Conservation (phyloP, 30 jellyfish, hydroid and myxozoan genomes). For the Chironex yamaguchii region DNA sequence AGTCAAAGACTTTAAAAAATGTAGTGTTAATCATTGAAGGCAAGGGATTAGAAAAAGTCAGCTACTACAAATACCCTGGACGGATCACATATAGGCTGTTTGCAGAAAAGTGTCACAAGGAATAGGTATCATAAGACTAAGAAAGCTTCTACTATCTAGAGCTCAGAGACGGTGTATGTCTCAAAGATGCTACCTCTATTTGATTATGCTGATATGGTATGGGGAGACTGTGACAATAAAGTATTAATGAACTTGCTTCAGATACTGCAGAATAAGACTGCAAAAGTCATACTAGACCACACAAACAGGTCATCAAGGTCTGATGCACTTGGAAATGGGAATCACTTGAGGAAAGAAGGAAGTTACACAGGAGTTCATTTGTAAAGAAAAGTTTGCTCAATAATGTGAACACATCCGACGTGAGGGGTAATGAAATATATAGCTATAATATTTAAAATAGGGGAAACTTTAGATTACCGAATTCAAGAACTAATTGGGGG, state of each 20-base stretch:
- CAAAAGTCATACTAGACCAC: constrained; percentile 37
- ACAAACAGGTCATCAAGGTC: constrained; percentile 33
- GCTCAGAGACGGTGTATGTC: constrained; percentile 48
- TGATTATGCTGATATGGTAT: constrained; percentile 46
- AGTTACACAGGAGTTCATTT: constrained; percentile 28
- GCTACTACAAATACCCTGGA: constrained; percentile 42
- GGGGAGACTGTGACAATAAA: constrained; percentile 57
- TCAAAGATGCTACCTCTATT: constrained; percentile 54
- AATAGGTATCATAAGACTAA: constrained; percentile 44
- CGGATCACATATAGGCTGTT: constrained; percentile 21
- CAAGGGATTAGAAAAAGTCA: constrained; percentile 36
- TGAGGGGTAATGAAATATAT: constrained; percentile 15
- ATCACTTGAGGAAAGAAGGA: constrained; percentile 18
- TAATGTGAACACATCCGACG: constrained; percentile 22
- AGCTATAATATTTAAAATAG: background rate
- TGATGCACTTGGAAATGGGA: constrained; percentile 37
- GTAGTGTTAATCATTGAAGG: no score
- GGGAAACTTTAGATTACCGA: constrained; percentile 11
- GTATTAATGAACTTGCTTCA: constrained; percentile 41
- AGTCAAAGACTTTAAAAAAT: no score
- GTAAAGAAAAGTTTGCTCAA: background rate
- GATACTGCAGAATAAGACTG: constrained; percentile 49
- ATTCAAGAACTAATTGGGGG: constrained; percentile 25
- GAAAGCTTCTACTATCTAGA: constrained; percentile 45
- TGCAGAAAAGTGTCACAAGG: constrained; percentile 49